Percentiles rank a stretch among this genome's conserved stretches.
Evolutionary conservation across 2,113 vertebrate genomes (phyloP).

Genomic region (Setophaga kirtlandii): DNA sequence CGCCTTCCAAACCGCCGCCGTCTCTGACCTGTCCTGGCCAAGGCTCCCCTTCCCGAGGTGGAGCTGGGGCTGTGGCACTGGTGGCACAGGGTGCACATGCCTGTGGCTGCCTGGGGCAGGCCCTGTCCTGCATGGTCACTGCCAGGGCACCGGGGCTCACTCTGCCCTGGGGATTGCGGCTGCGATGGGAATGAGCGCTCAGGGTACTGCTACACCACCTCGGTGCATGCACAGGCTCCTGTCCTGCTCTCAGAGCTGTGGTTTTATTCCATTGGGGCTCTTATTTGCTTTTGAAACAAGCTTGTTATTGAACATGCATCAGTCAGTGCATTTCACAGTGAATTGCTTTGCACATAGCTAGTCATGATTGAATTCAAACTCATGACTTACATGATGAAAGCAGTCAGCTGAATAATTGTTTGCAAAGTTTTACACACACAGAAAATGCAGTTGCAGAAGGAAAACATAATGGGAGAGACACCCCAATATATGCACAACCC

Average conservation of each 20-base stretch:
- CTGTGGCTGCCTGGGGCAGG: not conserved
- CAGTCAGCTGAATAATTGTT: slow-evolving; percentile 1
- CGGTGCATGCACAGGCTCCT: not conserved
- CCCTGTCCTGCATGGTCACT: not conserved
- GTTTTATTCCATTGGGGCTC: slow-evolving; percentile 9
- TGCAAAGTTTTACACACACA: not conserved
- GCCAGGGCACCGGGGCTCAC: not conserved
- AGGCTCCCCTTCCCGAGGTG: not conserved
- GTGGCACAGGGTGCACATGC: not conserved
- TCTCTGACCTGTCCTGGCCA: accelerated
- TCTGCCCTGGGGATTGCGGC: not conserved
- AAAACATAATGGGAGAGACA: not conserved
- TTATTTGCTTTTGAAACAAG: slow-evolving; percentile 49
- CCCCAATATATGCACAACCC: not conserved
- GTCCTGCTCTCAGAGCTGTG: not conserved
- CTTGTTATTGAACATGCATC: slow-evolving; percentile 45
- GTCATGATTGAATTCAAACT: slow-evolving; percentile 57
- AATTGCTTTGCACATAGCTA: slow-evolving; percentile 58
- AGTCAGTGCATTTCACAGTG: slow-evolving; percentile 49
- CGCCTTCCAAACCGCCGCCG: not conserved
- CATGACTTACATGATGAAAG: slow-evolving; percentile 57
- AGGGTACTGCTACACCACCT: not conserved
- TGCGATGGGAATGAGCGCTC: not conserved
- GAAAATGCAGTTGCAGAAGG: not conserved
- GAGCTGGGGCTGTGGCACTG: not conserved